Base-by-base conservation (phyloP, 2,888 invertebrate genomes). In the Sceliomorpha sp. region DNA sequence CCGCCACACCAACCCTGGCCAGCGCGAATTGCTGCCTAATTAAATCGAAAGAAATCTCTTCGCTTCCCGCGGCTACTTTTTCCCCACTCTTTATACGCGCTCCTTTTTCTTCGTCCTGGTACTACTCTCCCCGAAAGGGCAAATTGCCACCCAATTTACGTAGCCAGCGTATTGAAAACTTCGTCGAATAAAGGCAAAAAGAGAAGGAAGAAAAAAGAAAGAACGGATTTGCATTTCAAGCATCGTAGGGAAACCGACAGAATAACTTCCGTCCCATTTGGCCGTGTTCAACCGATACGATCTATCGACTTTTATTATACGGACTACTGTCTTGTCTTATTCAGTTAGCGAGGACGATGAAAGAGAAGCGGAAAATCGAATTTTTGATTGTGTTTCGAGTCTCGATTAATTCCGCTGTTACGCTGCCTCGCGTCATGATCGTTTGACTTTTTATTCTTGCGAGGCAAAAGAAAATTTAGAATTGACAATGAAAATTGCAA, bases 31-130 rank as follows among this genome's bases (percentile, higher is more conserved):
- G 63, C 62, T 47, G 62, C 74, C 83, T 83, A 85, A 84, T 84
- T 85, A 82, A 83, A 84, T 83, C 76, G 78, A 81, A 84, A 82
- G 81, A 80, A 84, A 82, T 80, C 79, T 77, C 69, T 37, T 67
- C 53, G 64, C 56, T 56, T 20, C 13, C 36, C 31, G 36, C 53
- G 40, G 36, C 53, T 40, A 32, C 62, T 55, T 26, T 42, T 20
- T n/a, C n/a, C 45, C 39, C 34, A 36, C 39, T 31, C 44, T 53
- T 56, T 59, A 51, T 27, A 50, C 48, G 17, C 34, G 39, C 8
- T 50, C 27, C 31, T 48, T 51, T 51, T 60, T 50, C 48, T 37
- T 27, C 36, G n/a, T 44, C 45, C 32, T 24, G 26, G 26, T 34
- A 53, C 53, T 29, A 15, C 59, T 48, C 34, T 47, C 27, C 45